A percentile compares a stretch with the other conserved stretches of the same genome.
Conservation (phyloP, 2,888 invertebrate species). For the Chrysolina oricalcia region DNA sequence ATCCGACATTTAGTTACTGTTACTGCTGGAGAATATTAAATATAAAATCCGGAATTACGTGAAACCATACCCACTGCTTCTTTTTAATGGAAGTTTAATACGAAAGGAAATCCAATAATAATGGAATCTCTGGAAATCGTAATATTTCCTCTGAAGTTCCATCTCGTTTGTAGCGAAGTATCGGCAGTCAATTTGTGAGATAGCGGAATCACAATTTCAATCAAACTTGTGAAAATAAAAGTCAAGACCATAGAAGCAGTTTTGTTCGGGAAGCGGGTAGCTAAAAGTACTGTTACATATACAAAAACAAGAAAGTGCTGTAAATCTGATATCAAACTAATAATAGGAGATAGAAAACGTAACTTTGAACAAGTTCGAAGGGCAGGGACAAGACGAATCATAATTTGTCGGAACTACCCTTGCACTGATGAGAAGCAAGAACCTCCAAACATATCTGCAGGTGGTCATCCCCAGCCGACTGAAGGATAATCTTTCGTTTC, state of each 20-base stretch:
- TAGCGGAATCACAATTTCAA: neutral
- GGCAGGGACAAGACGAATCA: too few relatives aligned
- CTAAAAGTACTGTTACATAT: too few relatives aligned
- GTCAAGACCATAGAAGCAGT: neutral
- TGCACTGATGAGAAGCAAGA: too few relatives aligned
- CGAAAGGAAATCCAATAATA: constrained; percentile 42
- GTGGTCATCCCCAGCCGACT: too few relatives aligned
- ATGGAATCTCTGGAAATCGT: constrained; percentile 6
- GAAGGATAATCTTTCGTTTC: too few relatives aligned
- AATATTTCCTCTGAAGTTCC: neutral
- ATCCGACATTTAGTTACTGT: constrained; percentile 37
- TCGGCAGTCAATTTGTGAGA: neutral
- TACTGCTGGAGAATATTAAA: constrained; percentile 42
- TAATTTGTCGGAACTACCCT: too few relatives aligned
- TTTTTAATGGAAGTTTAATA: constrained; percentile 43
- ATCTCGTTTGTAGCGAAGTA: neutral
- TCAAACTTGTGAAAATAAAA: neutral
- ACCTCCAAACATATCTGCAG: too few relatives aligned
- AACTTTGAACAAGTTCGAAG: too few relatives aligned
- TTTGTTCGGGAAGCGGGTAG: neutral
- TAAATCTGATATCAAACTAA: too few relatives aligned
- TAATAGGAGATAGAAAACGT: too few relatives aligned
- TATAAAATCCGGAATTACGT: constrained; percentile 35
- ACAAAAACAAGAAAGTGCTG: too few relatives aligned
- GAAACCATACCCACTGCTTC: constrained; percentile 38